A percentile compares a stretch with the other conserved stretches of the same genome.
These are phyloP conservation scores for Villa cingulata DNA, from an alignment of 2,888 invertebrate genomes.

Conservation along the genomic window DNA sequence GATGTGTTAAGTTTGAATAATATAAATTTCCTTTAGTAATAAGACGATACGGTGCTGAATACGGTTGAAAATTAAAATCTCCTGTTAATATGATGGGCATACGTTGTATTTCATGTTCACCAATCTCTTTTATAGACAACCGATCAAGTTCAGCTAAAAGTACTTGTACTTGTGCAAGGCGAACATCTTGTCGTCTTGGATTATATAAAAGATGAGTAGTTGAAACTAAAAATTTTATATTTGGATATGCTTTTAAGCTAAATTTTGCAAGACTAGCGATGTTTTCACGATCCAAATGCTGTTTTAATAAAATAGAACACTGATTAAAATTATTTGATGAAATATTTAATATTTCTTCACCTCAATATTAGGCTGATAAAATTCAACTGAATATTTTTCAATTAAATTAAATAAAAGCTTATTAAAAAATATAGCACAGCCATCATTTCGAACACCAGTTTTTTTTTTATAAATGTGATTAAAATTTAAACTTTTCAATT, in stretches of 20 bases:
- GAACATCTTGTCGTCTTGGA: conserved; percentile 74
- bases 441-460: conserved; percentile 69
- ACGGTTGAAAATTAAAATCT: conserved; percentile 78
- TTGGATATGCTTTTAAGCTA: conserved; percentile 38
- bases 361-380: conserved; percentile 35
- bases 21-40: conserved; percentile 48
- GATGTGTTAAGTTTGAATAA: conserved; percentile 30
- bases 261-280: conserved; percentile 72
- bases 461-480: conserved; percentile 67
- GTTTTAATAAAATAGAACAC: conserved; percentile 13
- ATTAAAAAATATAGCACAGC: conserved; percentile 80
- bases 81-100: conserved; percentile 78
- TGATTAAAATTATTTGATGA: neutral
- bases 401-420: conserved; percentile 49
- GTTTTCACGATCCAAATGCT: conserved; percentile 70
- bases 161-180: conserved; percentile 74
- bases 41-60: conserved; percentile 56
- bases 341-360: too few relatives aligned
- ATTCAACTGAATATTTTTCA: conserved; percentile 57
- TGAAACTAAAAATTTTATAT: conserved; percentile 56
- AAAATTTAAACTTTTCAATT: conserved; percentile 40
- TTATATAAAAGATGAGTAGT: conserved; percentile 94
- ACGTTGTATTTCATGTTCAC: conserved; percentile 24
- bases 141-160: conserved; percentile 75
- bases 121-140: conserved; percentile 43